Evolutionary conservation across 1,140 invertebrate species (phyloP), one percentile per base, ranked within the genome.

Genomic region (Hetaerina americana): DNA sequence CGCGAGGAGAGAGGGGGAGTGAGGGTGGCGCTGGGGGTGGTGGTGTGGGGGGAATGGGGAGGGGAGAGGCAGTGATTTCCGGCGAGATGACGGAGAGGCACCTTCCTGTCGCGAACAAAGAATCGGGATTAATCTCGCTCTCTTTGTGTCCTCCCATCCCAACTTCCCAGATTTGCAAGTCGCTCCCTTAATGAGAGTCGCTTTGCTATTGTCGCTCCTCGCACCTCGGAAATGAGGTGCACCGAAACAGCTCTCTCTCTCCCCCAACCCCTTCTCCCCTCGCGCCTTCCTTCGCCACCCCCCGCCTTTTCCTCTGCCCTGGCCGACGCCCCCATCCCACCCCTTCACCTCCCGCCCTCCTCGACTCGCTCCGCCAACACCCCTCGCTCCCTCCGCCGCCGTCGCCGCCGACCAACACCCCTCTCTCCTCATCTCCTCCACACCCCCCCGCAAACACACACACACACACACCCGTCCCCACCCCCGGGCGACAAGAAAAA

Each of bases 121-220:
- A 69, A 69, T 69, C 68, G 28, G 68, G 68, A 69, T 69, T 69
- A 69, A 69, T 69, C 68, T 28, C 28, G 18, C 68, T 27, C 26
- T 28, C 68, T 69, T 69, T 69, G 68, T 69, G 68, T 69, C 26
- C n/a, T 28, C 68, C 68, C 68, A 69, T 69, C 26, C 68, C 68
- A 69, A 27, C 68, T 69, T 69, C 28, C 26, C 68, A 27, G 68
- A 69, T 69, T 69, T 69, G 68, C 68, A 69, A 69, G 68, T 69
- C 68, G 68, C 26, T 69, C 68, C 68, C 68, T 69, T 69, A 69
- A 69, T 69, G 68, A 69, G 68, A 69, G 68, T 69, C 68, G 68
- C 68, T 69, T 69, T 69, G 68, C 68, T 69, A 69, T 69, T 69
- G 68, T 69, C 68, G 68, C 28, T 28, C 68, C 68, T 69, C 68